These are phyloP conservation scores for Petrophora chlorosata DNA, from an alignment of 2,888 invertebrate species.

Conservation along the genomic window DNA sequence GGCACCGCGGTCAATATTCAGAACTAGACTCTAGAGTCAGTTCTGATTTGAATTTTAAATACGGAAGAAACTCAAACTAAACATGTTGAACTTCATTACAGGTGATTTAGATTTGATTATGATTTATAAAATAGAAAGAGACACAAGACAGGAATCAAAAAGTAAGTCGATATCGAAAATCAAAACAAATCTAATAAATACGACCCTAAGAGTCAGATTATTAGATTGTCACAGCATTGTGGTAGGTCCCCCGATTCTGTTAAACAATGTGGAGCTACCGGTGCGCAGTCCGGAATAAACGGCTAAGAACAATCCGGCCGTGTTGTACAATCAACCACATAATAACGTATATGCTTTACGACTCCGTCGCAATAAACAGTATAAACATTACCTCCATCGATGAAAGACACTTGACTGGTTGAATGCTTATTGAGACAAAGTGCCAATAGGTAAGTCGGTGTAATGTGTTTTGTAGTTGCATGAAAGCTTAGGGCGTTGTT, in stretches of 20 bases:
- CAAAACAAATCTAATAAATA: background rate
- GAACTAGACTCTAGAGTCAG: too few species aligned
- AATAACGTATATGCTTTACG: background rate
- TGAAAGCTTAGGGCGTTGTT: background rate
- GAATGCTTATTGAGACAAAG: background rate
- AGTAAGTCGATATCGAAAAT: too few species aligned
- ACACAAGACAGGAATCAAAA: too few species aligned
- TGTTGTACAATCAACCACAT: slow-evolving; percentile 11
- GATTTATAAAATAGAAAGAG: too few species aligned
- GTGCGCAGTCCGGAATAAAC: slow-evolving; percentile 51
- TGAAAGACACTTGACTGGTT: background rate
- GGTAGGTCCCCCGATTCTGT: slow-evolving; percentile 43
- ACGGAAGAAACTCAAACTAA: too few species aligned
- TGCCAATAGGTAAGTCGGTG: too few species aligned
- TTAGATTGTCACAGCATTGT: background rate
- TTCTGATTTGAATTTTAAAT: too few species aligned
- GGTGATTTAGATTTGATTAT: too few species aligned
- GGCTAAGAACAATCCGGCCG: slow-evolving; percentile 24
- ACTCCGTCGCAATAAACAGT: background rate
- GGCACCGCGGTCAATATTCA: too few species aligned
- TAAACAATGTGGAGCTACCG: slow-evolving; percentile 60
- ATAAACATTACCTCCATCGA: background rate
- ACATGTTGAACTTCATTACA: too few species aligned
- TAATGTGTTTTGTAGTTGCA: background rate
- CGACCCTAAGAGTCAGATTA: background rate